Base-by-base conservation (phyloP, 2,113 vertebrate genomes). In the Centropristis striata region DNA sequence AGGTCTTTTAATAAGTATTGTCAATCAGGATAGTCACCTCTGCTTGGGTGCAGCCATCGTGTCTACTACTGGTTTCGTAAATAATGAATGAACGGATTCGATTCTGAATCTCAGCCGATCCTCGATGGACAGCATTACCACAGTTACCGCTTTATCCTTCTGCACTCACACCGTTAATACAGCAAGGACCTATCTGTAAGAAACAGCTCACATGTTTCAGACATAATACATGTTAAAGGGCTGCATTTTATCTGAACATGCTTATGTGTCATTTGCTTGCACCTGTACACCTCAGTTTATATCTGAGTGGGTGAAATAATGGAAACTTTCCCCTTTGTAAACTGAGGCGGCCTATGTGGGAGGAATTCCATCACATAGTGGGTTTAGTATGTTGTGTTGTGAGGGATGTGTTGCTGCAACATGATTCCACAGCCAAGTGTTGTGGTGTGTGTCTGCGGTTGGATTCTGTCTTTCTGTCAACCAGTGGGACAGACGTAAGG, bases 51-150 rank as follows among this genome's bases (percentile, higher is more conserved):
- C 73, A 63, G 77, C 66, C 80, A 60, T 16, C 15, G 23, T 81
- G 28, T 78, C 83, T 71, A 42, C 42, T 49, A 49, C 37, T 65
- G 28, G 5, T 41, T 32, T 81, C 66, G 84, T 92, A 20, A 78
- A 88, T 86, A 80, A 80, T 82, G 37, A 82, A 88, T 75, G 73
- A 59, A 70, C 3, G 1, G 49, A 37, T 78, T 78, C 14, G 60
- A 7, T 90, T 71, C 51, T 63, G 64, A 85, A 75, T 87, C 83
- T 84, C 82, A 84, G 77, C 70, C 4, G 37, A 44, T 16, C 23
- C 15, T 44, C 23, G 47, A 0, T 75, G 61, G 32, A 32, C 18
- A 57, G 16, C 65, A 54, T 53, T 61, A 51, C 46, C 21, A 47
- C 64, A 28, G 47, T 9, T 4, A 1, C 1, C 15, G 4, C 28